Percentiles rank a stretch among this genome's conserved stretches.
Evolutionary conservation across 2,888 invertebrate species (phyloP).

Genomic region (Perizoma affinitatum): DNA sequence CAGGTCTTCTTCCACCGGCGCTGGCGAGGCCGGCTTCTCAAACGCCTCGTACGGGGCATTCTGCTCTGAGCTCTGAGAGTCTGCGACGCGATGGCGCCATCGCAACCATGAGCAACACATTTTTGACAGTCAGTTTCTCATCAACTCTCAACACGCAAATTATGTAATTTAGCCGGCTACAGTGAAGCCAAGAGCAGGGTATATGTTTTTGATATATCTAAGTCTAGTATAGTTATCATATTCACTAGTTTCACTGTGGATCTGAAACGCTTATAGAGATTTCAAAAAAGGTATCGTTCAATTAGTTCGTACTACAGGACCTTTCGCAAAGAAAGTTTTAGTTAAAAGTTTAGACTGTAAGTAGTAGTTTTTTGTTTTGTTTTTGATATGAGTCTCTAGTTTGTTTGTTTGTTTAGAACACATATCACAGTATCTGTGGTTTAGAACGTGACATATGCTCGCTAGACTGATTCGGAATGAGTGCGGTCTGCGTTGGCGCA

Average conservation of each 20-base stretch:
- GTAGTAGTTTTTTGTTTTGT: too few relatives aligned
- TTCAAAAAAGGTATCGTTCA: too few relatives aligned
- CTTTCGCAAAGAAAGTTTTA: neutral
- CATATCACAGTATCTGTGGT: conserved; percentile 14
- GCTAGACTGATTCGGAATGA: conserved; percentile 69
- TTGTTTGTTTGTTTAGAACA: conserved; percentile 7
- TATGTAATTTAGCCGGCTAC: neutral
- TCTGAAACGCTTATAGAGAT: too few relatives aligned
- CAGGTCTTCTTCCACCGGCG: conserved; percentile 50
- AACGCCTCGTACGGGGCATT: conserved; percentile 62
- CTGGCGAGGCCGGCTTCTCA: conserved; percentile 53
- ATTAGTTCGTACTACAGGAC: neutral
- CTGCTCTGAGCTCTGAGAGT: conserved; percentile 65
- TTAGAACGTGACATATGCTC: conserved; percentile 53
- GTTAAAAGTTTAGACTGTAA: neutral
- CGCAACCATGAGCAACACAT: conserved; percentile 81
- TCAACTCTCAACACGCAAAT: neutral
- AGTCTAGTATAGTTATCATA: conserved; percentile 5
- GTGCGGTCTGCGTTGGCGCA: conserved; percentile 71
- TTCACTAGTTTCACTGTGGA: conserved; percentile 12
- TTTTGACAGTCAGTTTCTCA: conserved; percentile 52
- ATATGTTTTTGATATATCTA: neutral
- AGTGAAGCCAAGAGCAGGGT: neutral
- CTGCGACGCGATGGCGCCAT: conserved; percentile 72
- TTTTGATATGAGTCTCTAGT: neutral